A percentile compares a stretch with the other conserved stretches of the same genome.
These are phyloP conservation scores for Phrynocephalus forsythii DNA, from an alignment of 2,797 vertebrate genomes.

Conservation along the genomic window DNA sequence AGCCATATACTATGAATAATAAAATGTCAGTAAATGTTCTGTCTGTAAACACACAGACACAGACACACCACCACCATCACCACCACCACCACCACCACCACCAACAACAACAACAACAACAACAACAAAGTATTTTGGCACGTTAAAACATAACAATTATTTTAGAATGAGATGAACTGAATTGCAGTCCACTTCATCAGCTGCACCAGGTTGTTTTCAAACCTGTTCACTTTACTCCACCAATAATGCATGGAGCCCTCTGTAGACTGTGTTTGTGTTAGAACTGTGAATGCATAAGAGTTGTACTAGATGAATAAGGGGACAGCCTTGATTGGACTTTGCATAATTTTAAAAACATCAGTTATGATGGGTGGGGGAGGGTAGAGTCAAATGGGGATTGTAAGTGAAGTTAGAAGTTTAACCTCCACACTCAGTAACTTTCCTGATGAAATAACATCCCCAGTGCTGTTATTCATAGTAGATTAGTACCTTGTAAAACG, in stretches of 20 bases:
- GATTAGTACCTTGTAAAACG: too few relatives aligned
- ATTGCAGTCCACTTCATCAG: too few relatives aligned
- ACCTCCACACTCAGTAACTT: neutral
- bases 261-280: neutral
- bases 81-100: too few relatives aligned
- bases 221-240: too few relatives aligned
- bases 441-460: neutral
- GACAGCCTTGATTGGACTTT: neutral
- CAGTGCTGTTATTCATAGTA: neutral
- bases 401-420: neutral
- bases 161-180: too few relatives aligned
- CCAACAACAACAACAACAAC: neutral
- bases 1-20: neutral
- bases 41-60: too few relatives aligned
- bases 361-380: neutral
- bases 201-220: neutral
- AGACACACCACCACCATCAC: too few relatives aligned
- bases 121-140: too few relatives aligned
- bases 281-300: neutral
- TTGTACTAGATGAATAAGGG: neutral
- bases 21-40: neutral
- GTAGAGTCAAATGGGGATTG: neutral
- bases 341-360: neutral
- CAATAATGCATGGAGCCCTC: neutral
- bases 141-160: too few relatives aligned